phyloP scores from a whole-genome alignment of 2,113 vertebrate species.

The Holacanthus passer region DNA sequence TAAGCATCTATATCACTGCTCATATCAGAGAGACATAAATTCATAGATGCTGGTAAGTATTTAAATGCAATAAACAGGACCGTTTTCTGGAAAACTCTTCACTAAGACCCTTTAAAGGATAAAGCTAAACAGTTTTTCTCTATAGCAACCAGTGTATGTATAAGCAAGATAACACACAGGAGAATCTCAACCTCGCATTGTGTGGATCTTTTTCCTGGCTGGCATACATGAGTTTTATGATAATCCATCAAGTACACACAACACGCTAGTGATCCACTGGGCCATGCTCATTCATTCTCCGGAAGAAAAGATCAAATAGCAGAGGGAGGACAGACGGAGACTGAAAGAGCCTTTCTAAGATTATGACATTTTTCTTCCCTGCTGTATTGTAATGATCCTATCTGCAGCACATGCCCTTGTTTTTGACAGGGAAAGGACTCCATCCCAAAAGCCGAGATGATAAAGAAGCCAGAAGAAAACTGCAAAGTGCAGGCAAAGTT shows the following conservation, averaged over 20 bases:
- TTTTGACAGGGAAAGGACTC: constrained; percentile 53
- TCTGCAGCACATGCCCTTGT: constrained; percentile 62
- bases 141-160: background rate
- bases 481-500: constrained; percentile 49
- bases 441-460: constrained; percentile 45
- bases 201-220: background rate
- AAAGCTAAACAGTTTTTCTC: background rate
- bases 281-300: constrained; percentile 35
- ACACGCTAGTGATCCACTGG: constrained; percentile 21
- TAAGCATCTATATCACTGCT: background rate
- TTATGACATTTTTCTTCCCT: constrained; percentile 62
- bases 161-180: background rate
- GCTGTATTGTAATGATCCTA: constrained; percentile 59
- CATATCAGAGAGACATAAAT: too few relatives aligned
- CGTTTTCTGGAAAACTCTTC: too few relatives aligned
- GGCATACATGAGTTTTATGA: constrained; percentile 20
- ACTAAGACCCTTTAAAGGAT: too few relatives aligned
- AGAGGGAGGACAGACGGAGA: constrained; percentile 16
- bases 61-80: background rate
- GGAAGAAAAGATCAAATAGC: constrained; percentile 53
- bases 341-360: constrained; percentile 50
- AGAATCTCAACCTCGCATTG: background rate
- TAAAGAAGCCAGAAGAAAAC: constrained; percentile 44
- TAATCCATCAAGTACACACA: constrained; percentile 38
- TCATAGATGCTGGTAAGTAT: background rate